phyloP scores from a whole-genome alignment of 2,797 vertebrate species.

The Smutsia gigantea region DNA sequence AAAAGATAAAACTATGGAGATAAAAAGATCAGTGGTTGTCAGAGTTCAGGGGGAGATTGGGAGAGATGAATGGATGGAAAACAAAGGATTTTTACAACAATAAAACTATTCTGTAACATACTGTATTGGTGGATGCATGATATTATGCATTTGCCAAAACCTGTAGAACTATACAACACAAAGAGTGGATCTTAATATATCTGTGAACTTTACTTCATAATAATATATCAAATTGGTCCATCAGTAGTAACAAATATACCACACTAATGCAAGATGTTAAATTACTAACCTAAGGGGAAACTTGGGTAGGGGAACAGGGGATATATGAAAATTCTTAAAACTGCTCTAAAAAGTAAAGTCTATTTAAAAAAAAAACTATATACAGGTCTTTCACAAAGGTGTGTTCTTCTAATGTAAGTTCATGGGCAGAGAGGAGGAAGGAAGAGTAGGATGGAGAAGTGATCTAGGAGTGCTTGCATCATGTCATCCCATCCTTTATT shows the following conservation, averaged over 20 bases:
- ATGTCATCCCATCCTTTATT: background rate
- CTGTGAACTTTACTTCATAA: background rate
- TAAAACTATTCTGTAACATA: background rate
- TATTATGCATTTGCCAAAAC: background rate
- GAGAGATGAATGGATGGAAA: background rate
- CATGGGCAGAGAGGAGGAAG: background rate
- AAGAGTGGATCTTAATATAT: background rate
- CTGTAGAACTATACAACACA: background rate
- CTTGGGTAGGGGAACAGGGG: background rate
- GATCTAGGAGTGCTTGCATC: background rate
- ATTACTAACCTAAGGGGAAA: background rate
- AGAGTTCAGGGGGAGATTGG: background rate
- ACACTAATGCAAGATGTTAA: background rate
- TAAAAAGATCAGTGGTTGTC: background rate
- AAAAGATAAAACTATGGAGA: background rate
- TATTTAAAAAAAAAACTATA: background rate
- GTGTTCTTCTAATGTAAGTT: background rate
- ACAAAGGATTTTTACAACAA: background rate
- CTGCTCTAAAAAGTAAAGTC: background rate
- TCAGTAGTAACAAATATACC: background rate
- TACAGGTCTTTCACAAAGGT: background rate
- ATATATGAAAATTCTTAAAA: background rate
- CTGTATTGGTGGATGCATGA: background rate
- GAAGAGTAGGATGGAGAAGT: background rate
- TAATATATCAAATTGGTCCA: background rate